Conservation (phyloP, 2,888 invertebrate genomes). For the Leptopterna dolabrata region DNA sequence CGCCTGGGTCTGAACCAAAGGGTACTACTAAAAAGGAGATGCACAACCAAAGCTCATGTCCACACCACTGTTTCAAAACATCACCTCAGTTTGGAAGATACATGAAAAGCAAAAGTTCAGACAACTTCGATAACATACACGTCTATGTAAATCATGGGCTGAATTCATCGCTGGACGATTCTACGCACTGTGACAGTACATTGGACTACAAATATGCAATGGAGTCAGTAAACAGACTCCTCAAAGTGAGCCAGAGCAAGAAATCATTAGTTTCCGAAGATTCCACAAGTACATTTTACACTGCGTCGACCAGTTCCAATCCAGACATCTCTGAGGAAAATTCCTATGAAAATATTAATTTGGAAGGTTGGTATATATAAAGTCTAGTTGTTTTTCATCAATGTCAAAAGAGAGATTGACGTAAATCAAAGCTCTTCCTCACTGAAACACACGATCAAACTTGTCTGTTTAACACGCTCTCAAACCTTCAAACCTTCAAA, state of each 20-base stretch:
- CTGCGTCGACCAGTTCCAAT: constrained; percentile 43
- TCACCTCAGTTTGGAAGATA: constrained; percentile 21
- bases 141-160: constrained; percentile 56
- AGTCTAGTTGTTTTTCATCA: not conserved
- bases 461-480: too few species aligned
- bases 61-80: not conserved
- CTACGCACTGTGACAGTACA: not conserved
- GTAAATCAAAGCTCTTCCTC: too few species aligned
- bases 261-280: constrained; percentile 28
- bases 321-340: not conserved
- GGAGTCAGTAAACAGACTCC: constrained; percentile 47
- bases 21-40: not conserved
- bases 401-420: too few species aligned
- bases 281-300: constrained; percentile 48
- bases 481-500: too few species aligned
- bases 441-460: too few species aligned
- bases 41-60: not conserved
- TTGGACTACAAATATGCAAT: constrained; percentile 56
- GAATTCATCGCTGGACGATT: constrained; percentile 52
- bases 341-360: not conserved
- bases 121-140: constrained; percentile 38
- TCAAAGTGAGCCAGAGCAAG: constrained; percentile 48
- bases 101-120: constrained; percentile 39
- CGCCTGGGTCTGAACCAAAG: not conserved
- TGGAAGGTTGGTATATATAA: constrained; percentile 9